Evolutionary conservation across 2,888 invertebrate genomes (phyloP), one percentile per base, ranked within the genome.

Genomic region (Parthenolecanium corni): DNA sequence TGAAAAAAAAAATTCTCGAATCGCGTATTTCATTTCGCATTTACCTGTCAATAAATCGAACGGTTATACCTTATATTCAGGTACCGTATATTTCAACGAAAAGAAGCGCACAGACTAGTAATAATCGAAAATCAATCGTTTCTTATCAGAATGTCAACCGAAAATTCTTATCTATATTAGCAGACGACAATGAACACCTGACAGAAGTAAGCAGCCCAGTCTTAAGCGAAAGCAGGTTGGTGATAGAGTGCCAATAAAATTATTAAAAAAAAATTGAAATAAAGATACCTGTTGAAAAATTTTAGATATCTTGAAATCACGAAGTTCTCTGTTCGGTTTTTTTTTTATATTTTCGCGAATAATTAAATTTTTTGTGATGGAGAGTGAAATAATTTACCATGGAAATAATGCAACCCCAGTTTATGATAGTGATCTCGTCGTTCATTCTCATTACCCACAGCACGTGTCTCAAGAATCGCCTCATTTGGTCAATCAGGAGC

Each of bases 81-180:
- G 31, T 31, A 31, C n/a, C n/a, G n/a, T 31, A 31, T 31, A 31
- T 31, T 31, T 31, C 9, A 9, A 31, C 31, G 9, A 31, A 31
- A 31, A 44, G 44, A 44, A 44, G n/a, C 16, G 44, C 44, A n/a
- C 16, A 16, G 18, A n/a, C n/a, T n/a, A 44, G n/a, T n/a, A n/a
- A 18, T 53, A 58, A 58, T 58, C 49, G 58, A 58, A 47, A 58
- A 58, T 58, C 58, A 46, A 58, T 58, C 47, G 58, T 18, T 16
- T 23, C 18, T 58, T 58, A 58, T 58, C 58, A 47, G 46, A 47
- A 49, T 58, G 58, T 58, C 58, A 58, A 58, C 58, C 46, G 49
- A 56, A 58, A 57, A 54, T 25, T 31, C 58, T 58, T 58, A 58
- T 58, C 58, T 36, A 36, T 38, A 47, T 58, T 58, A 58, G 49